These are phyloP conservation scores for Polylopha cassiicola DNA, from an alignment of 2,888 invertebrate genomes.

Conservation along the genomic window DNA sequence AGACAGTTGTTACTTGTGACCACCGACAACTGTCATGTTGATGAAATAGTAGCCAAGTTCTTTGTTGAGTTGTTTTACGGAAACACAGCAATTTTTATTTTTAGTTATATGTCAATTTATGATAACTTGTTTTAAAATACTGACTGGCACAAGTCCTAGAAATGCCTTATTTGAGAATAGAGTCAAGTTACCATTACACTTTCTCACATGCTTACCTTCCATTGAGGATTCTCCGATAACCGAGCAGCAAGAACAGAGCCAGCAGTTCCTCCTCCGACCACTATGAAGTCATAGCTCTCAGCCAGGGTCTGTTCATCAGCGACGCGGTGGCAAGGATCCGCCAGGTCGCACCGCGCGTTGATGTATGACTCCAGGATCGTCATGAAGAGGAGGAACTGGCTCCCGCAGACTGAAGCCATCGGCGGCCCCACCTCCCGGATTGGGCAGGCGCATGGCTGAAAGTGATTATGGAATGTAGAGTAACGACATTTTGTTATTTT, in stretches of 20 bases:
- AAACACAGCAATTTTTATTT: too few species aligned
- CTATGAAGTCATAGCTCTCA: slow-evolving; percentile 80
- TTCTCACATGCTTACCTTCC: slow-evolving; percentile 65
- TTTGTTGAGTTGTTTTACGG: too few species aligned
- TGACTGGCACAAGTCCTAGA: too few species aligned
- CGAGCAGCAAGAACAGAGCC: slow-evolving; percentile 80
- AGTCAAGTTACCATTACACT: too few species aligned
- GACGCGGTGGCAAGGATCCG: slow-evolving; percentile 79
- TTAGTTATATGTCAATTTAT: too few species aligned
- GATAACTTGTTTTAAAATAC: too few species aligned
- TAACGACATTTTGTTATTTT: not conserved
- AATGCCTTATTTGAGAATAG: too few species aligned
- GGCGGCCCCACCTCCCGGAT: slow-evolving; percentile 76
- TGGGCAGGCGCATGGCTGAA: slow-evolving; percentile 74
- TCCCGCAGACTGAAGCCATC: slow-evolving; percentile 75
- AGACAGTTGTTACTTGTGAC: too few species aligned
- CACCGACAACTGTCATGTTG: too few species aligned
- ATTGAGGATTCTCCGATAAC: slow-evolving; percentile 80
- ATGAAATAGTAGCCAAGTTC: too few species aligned
- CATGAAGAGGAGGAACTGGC: slow-evolving; percentile 81
- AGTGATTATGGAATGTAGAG: slow-evolving; percentile 17
- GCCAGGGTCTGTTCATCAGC: slow-evolving; percentile 55
- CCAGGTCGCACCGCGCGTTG: slow-evolving; percentile 75
- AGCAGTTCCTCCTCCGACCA: slow-evolving; percentile 81
- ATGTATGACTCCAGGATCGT: slow-evolving; percentile 79